Evolutionary conservation across 2,797 vertebrate genomes (phyloP).

Genomic region (Sebastes glaucus): DNA sequence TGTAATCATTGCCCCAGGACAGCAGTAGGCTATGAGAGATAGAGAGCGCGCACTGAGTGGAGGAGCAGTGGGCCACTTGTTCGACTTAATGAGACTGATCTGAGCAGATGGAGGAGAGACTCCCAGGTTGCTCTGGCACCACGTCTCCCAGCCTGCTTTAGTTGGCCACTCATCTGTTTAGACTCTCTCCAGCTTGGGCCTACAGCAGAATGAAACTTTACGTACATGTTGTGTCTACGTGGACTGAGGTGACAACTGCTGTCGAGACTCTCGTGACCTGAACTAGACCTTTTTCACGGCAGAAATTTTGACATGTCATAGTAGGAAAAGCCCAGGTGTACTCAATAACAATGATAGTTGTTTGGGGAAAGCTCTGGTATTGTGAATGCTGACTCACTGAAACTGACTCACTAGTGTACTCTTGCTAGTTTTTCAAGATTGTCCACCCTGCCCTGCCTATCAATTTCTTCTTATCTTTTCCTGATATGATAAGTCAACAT

Average conservation of each 20-base stretch:
- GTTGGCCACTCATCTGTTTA: conserved; percentile 47
- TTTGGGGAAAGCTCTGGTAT: too few relatives aligned
- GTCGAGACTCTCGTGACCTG: neutral
- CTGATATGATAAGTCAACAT: too few relatives aligned
- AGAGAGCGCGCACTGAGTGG: conserved; percentile 39
- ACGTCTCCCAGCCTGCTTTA: conserved; percentile 35
- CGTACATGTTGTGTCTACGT: neutral
- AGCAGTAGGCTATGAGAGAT: conserved; percentile 40
- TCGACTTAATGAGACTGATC: conserved; percentile 76
- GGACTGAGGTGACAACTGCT: neutral
- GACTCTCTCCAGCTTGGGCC: neutral
- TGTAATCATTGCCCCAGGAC: conserved; percentile 69
- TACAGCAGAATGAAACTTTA: neutral
- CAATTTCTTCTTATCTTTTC: too few relatives aligned
- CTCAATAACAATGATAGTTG: too few relatives aligned
- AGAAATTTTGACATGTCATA: too few relatives aligned
- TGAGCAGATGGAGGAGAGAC: conserved; percentile 72
- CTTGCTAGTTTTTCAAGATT: too few relatives aligned
- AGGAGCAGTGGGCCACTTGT: conserved; percentile 64
- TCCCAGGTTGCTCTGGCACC: conserved; percentile 53
- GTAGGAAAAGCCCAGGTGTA: too few relatives aligned
- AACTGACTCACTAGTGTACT: too few relatives aligned
- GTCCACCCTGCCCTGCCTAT: too few relatives aligned
- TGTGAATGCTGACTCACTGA: too few relatives aligned
- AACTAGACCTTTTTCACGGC: neutral